Evolutionary conservation across 2,113 vertebrate genomes (phyloP), one percentile per base, ranked within the genome.

Genomic region (Stictonetta naevosa): DNA sequence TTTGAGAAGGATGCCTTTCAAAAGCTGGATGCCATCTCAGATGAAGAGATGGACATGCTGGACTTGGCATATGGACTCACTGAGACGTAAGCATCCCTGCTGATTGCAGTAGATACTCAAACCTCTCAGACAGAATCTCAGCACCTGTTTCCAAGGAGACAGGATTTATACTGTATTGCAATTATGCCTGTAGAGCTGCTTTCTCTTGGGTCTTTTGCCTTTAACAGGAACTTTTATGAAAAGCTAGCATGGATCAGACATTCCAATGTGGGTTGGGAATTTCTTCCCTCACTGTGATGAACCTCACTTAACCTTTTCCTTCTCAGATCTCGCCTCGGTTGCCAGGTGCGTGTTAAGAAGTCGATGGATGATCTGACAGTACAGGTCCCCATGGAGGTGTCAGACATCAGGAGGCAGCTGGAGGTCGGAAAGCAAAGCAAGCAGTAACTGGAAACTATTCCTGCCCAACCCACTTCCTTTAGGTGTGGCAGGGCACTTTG

Each of bases 41-140:
- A 98, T 22, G 98, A 98, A 46, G 98, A 98, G 87, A 73, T 98
- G 91, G 98, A 98, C 87, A 98, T 98, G 98, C 87, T 98, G 83
- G 98, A 98, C 87, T 92, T 98, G 91, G 98, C 98, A 0, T 98
- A 98, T 0, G 98, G 98, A 21, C 96, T 98, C 75, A 98, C 97
- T 17, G 96, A 97, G 63, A 98, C 97, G 98, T 98, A 97, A 97
- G 97, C 63, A 53, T 46, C 58, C 13, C 56, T 63, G 62, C 66
- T 63, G 42, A 13, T 10, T 0, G 0, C 60, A 34, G 33, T 2
- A 77, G 56, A 19, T 56, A 40, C 72, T 64, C 28, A 29, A 13
- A 16, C 17, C 44, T 38, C 52, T 6, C 26, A 17, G 46, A 38
- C 53, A 48, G 52, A 36, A 42, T 55, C 77, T 40, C 33, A 66